Evolutionary conservation across 2,888 invertebrate species (phyloP), one percentile per base, ranked within the genome.

Genomic region (Campopleginae sp.): DNA sequence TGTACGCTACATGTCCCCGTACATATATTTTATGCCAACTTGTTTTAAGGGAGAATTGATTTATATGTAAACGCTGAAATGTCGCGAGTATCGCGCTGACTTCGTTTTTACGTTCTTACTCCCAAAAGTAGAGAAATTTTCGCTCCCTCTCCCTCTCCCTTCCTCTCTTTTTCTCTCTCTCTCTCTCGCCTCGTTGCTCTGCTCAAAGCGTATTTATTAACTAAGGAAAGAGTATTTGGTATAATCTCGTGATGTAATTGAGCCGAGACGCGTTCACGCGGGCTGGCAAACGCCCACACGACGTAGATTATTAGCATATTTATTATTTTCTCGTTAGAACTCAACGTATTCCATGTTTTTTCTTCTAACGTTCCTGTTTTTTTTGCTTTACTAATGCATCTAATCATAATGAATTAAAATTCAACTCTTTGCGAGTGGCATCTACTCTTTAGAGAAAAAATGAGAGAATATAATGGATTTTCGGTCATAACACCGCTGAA

Each of bases 241-340:
- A 38, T 38, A 4, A 38, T 5, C 7, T 17, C 23, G n/a, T 65
- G 46, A n/a, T 23, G 51, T 79, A 70, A 70, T 61, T 27, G 19
- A 75, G 61, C 71, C 70, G 63, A 82, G 44, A 61, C 65, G 81
- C 54, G 72, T 77, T 82, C 42, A 46, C 48, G 82, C 31, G 80
- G 63, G 74, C 71, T 42, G 17, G 27, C 54, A 79, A 82, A 86
- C 89, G 84, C 88, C 88, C 84, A 88, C 89, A 82, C 88, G 82
- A 82, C 88, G 82, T 82, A 72, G 80, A 83, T 78, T 80, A 89
- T 90, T 90, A 87, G 72, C 90, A 88, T 88, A 88, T 89, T 90
- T 89, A 90, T 90, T 87, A 88, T 81, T 85, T 84, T 65, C n/a
- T 27, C 38, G 33, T 58, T 27, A 27, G 58, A 38, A 27, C 27